Percentiles rank a stretch among this genome's conserved stretches.
Evolutionary conservation across 2,797 vertebrate genomes (phyloP).

Genomic region (Aphelocoma californica): DNA sequence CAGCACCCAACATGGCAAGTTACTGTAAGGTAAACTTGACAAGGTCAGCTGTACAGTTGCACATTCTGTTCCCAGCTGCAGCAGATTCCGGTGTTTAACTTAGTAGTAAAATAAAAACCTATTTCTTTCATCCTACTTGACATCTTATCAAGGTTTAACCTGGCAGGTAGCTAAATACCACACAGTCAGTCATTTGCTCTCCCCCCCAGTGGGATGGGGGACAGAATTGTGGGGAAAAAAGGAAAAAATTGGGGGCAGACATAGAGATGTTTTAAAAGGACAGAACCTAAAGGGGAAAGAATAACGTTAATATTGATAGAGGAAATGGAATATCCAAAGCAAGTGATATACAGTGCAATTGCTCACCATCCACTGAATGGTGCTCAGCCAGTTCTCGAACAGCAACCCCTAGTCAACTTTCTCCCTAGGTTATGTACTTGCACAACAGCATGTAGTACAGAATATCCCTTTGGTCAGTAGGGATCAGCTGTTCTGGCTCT

Average conservation of each 20-base stretch:
- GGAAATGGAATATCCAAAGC: not conserved
- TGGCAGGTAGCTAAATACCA: not conserved
- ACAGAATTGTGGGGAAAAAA: not conserved
- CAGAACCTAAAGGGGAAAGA: not conserved
- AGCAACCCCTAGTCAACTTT: not conserved
- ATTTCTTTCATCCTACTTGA: not conserved
- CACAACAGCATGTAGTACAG: too few relatives aligned
- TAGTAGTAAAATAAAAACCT: not conserved
- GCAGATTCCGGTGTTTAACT: not conserved
- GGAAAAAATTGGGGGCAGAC: not conserved
- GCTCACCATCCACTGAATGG: rapidly evolving
- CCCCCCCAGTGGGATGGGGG: not conserved
- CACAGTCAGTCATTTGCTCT: not conserved
- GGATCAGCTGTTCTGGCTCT: not conserved
- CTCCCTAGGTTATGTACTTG: not conserved
- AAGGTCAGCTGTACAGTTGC: not conserved
- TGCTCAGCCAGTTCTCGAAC: not conserved
- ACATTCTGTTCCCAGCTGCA: not conserved
- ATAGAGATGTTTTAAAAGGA: not conserved
- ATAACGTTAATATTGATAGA: not conserved
- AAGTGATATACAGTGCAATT: not conserved
- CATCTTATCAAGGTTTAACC: not conserved
- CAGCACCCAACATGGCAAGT: not conserved
- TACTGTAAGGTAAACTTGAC: not conserved
- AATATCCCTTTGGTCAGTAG: not conserved